These are phyloP conservation scores for Callyntrura guangdongensis DNA, from an alignment of 2,888 invertebrate genomes.

Conservation along the genomic window DNA sequence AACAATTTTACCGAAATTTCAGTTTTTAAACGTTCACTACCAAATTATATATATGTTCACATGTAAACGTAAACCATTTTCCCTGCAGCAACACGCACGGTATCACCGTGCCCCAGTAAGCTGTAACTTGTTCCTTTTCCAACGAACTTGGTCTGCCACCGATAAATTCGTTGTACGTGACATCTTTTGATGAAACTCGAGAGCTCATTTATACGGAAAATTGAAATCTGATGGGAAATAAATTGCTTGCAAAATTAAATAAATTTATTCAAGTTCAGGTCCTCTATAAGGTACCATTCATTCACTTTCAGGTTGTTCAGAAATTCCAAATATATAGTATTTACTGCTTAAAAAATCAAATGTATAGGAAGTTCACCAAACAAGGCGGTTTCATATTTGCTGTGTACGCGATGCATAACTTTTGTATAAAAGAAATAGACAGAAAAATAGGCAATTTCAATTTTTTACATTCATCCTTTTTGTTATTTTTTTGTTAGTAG, in stretches of 20 bases:
- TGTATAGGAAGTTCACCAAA: not conserved
- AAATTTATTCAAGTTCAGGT: not conserved
- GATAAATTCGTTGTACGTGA: not conserved
- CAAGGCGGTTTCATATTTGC: not conserved
- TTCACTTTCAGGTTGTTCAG: slow-evolving; percentile 25
- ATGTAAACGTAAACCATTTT: not conserved
- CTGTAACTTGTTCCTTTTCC: not conserved
- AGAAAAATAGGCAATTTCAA: not conserved
- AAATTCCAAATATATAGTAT: not conserved
- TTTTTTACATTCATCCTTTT: not conserved
- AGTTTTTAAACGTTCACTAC: no score
- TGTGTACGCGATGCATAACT: not conserved
- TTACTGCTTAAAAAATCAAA: not conserved
- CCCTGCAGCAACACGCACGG: not conserved
- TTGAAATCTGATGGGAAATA: slow-evolving; percentile 9
- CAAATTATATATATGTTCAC: no score
- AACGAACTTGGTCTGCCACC: not conserved
- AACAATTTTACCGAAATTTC: no score
- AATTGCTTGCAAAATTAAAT: not conserved
- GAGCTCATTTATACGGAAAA: not conserved
- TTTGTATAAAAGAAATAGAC: not conserved
- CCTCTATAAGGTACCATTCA: not conserved
- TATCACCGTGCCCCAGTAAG: not conserved
- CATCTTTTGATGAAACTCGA: not conserved
- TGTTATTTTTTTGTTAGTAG: not conserved